Evolutionary conservation across 2,113 vertebrate genomes (phyloP), one percentile per base, ranked within the genome.

Genomic region (Perca schrenkii): DNA sequence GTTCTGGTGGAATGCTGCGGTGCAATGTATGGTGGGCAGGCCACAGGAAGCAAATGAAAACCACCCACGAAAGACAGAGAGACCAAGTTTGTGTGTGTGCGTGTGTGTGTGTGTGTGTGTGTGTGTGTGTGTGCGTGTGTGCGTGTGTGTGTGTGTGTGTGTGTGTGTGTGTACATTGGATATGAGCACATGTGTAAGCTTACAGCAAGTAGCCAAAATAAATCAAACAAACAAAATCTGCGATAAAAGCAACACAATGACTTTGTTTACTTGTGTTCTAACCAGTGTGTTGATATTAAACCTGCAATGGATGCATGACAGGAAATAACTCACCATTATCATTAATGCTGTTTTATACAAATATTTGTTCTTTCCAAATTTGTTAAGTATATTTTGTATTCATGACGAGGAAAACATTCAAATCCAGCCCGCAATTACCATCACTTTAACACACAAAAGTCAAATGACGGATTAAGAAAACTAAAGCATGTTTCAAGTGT

Each of bases 41-140:
- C 71, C 53, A 74, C 85, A 85, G 79, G 83, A 86, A 80, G 69
- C 28, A 88, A 90, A 90, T 86, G 78, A 93, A 93, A 94, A 88
- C 76, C 84, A 91, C 80, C 81, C 78, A 83, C 53, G 77, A 50
- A 74, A 62, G 25, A 70, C 65, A 57, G 28, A 28, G n/a, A 50
- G 54, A 34, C 53, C 11, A 31, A 22, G 67, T 49, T 25, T 64
- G 65, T 75, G 69, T 70, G 19, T 52, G 43, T 46, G 43, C 21
- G 50, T 21, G 50, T 53, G 52, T 53, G 17, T 53, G 52, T 21
- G 52, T 53, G 56, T 57, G 54, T 57, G 54, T 57, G n/a, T 25
- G 54, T 57, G 19, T 65, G 52, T 34, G 28, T 61, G 60, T 58
- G 73, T 80, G 47, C 62, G 64, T 60, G 62, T 61, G 56, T 57